phyloP scores from a whole-genome alignment of 2,113 vertebrate species.

The Pelecanoides urinatrix region DNA sequence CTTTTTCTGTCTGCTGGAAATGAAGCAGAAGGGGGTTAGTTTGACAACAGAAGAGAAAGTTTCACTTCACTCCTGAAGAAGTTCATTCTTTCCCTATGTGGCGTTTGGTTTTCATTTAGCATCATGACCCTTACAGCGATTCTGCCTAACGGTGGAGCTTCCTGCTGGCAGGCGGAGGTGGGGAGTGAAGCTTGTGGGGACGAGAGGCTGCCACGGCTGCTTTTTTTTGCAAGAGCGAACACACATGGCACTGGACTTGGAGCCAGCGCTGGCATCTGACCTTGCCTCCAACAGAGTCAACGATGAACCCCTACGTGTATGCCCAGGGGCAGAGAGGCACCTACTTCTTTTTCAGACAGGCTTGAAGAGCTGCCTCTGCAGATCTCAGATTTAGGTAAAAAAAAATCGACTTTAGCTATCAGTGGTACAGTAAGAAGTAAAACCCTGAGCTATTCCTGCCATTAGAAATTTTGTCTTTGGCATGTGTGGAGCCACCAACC shows the following conservation, averaged over 20 bases:
- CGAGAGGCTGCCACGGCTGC: not conserved
- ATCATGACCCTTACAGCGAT: not conserved
- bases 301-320: rapidly evolving
- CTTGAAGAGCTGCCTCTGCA: not conserved
- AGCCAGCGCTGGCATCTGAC: not conserved
- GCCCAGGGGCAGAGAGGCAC: not conserved
- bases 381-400: not conserved
- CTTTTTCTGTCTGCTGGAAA: not conserved
- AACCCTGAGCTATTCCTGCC: not conserved
- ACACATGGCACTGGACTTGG: not conserved
- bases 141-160: not conserved
- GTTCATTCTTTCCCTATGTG: not conserved
- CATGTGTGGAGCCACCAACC: not conserved
- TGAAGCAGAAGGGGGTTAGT: not conserved
- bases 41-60: not conserved
- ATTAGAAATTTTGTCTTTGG: not conserved
- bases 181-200: not conserved
- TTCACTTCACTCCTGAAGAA: not conserved
- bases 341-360: not conserved
- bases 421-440: not conserved
- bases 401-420: not conserved
- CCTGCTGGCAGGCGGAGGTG: not conserved
- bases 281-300: not conserved
- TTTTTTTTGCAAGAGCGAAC: not conserved
- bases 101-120: not conserved